These are phyloP conservation scores for Sesamia nonagrioides DNA, from an alignment of 1,140 invertebrate genomes.

Conservation along the genomic window DNA sequence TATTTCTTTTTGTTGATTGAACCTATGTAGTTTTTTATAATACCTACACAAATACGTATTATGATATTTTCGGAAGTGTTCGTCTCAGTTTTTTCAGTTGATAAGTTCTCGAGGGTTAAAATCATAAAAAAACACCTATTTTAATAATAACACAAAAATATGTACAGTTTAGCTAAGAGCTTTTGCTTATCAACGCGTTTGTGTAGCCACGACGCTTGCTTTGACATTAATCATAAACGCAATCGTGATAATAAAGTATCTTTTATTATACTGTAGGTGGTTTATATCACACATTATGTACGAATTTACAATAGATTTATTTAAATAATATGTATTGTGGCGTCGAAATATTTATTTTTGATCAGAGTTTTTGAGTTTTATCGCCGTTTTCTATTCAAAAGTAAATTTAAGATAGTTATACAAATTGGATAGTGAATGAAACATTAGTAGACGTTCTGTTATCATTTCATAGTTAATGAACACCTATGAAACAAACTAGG, in stretches of 20 bases:
- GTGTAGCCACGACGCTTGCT: slow-evolving; percentile 17
- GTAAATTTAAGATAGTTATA: not conserved
- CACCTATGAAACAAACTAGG: too few species aligned
- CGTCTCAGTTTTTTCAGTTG: not conserved
- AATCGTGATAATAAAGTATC: slow-evolving; percentile 21
- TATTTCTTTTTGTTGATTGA: slow-evolving; percentile 11
- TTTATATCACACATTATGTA: not conserved
- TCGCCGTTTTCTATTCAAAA: not conserved
- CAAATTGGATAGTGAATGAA: not conserved
- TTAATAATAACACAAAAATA: slow-evolving; percentile 2
- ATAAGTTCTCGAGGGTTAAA: not conserved
- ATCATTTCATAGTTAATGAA: too few species aligned
- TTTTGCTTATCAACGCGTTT: slow-evolving; percentile 28
- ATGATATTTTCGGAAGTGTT: not conserved
- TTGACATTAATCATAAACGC: slow-evolving; percentile 24
- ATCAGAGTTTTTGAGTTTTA: too few species aligned
- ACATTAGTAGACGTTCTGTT: too few species aligned
- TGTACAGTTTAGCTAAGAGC: slow-evolving; percentile 23
- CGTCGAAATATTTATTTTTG: not conserved
- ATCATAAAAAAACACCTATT: not conserved
- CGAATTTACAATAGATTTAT: slow-evolving; percentile 15
- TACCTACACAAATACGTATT: not conserved
- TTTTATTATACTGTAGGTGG: slow-evolving; percentile 2
- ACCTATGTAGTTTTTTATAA: not conserved
- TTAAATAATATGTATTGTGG: not conserved